These are phyloP conservation scores for Turritopsis rubra DNA, from an alignment of 30 jellyfish, hydroid and myxozoan species.

Conservation along the genomic window DNA sequence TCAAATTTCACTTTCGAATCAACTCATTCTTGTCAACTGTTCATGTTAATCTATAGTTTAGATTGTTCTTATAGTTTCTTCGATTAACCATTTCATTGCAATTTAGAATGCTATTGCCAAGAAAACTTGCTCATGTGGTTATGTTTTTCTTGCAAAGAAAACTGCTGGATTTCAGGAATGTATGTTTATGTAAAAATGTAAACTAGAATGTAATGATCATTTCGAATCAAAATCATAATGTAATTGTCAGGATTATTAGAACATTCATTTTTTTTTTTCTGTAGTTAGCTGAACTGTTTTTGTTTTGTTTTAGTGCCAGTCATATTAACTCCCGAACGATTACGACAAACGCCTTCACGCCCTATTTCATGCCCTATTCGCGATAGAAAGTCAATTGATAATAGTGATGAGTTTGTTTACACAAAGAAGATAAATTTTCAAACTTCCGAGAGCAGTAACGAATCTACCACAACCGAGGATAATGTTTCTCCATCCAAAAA, in stretches of 20 bases:
- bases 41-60: too few species aligned
- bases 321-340: conserved; percentile 28
- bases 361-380: not conserved
- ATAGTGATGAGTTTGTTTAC: not conserved
- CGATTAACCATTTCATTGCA: not conserved
- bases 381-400: not conserved
- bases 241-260: not conserved
- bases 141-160: conserved; percentile 21
- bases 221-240: not conserved
- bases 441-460: not conserved
- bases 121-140: conserved; percentile 29
- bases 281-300: not conserved
- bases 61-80: too few species aligned
- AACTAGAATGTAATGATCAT: not conserved
- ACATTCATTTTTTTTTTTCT: not conserved
- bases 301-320: conserved; percentile 19
- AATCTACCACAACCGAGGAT: not conserved
- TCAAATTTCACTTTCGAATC: too few species aligned
- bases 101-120: conserved; percentile 34
- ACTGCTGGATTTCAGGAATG: conserved; percentile 25
- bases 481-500: not conserved
- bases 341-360: conserved; percentile 5
- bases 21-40: too few species aligned
- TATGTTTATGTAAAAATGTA: not conserved
- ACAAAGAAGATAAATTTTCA: not conserved